Evolutionary conservation across 2,797 vertebrate genomes (phyloP).

Genomic region (Enteromius thamalakanensis): DNA sequence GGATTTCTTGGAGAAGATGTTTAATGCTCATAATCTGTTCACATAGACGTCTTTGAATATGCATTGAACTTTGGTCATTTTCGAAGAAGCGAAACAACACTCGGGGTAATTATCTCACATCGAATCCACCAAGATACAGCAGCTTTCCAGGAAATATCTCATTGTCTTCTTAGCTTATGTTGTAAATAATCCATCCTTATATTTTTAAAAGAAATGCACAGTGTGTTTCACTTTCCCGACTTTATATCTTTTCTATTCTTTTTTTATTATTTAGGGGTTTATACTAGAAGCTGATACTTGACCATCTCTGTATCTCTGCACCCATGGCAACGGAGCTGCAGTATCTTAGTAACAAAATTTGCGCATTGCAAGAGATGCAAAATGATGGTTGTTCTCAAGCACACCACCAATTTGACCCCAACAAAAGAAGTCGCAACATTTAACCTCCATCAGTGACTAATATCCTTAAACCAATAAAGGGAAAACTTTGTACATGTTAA

Average conservation of each 20-base stretch:
- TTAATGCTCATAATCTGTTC: conserved; percentile 48
- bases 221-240: background rate
- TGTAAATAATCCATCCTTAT: background rate
- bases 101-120: background rate
- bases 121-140: background rate
- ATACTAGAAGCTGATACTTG: conserved; percentile 52
- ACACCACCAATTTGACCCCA: conserved; percentile 34
- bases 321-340: conserved; percentile 63
- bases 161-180: background rate
- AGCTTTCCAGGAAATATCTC: background rate
- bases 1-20: conserved; percentile 51
- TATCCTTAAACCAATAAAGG: background rate
- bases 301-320: conserved; percentile 50
- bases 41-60: conserved; percentile 9
- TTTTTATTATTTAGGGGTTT: conserved; percentile 25
- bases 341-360: conserved; percentile 69
- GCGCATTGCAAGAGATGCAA: conserved; percentile 54
- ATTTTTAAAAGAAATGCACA: background rate
- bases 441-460: conserved; percentile 5
- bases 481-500: background rate
- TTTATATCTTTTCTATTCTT: conserved; percentile 22
- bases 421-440: conserved; percentile 22
- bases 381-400: conserved; percentile 45
- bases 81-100: conserved; percentile 4
- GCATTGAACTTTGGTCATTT: conserved; percentile 11